Evolutionary conservation across 2,113 vertebrate species (phyloP).

Genomic region (Copsychus sechellarum): DNA sequence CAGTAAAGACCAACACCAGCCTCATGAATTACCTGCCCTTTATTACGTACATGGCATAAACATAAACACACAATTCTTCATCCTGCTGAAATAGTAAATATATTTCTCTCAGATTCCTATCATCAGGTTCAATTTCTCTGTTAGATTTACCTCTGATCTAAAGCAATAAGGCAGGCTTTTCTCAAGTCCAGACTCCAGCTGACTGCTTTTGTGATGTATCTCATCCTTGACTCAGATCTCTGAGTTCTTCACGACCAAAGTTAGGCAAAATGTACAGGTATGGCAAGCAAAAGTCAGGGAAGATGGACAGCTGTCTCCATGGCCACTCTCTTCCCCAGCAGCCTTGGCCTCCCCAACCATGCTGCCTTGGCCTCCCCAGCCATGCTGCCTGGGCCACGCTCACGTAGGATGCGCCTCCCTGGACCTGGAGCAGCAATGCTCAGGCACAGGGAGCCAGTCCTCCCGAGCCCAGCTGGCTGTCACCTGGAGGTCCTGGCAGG

Average conservation of each 20-base stretch:
- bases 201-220: not conserved
- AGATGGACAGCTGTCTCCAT: not conserved
- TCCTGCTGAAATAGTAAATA: not conserved
- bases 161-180: not conserved
- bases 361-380: fast-evolving
- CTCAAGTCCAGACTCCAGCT: not conserved
- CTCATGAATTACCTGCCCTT: fast-evolving
- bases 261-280: not conserved
- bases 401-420: fast-evolving
- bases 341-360: fast-evolving
- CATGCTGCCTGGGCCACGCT: fast-evolving
- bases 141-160: not conserved
- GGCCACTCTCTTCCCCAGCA: fast-evolving
- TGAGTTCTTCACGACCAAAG: not conserved
- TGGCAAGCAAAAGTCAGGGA: not conserved
- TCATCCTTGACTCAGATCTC: not conserved
- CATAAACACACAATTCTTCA: not conserved
- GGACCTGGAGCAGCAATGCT: not conserved
- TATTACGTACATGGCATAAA: fast-evolving
- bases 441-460: fast-evolving
- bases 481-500: not conserved
- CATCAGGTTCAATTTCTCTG: not conserved
- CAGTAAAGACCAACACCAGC: not conserved
- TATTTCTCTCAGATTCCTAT: not conserved
- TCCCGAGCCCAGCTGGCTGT: too few relatives aligned